Evolutionary conservation across 2,113 vertebrate genomes (phyloP).

Genomic region (Toxostoma redivivum): DNA sequence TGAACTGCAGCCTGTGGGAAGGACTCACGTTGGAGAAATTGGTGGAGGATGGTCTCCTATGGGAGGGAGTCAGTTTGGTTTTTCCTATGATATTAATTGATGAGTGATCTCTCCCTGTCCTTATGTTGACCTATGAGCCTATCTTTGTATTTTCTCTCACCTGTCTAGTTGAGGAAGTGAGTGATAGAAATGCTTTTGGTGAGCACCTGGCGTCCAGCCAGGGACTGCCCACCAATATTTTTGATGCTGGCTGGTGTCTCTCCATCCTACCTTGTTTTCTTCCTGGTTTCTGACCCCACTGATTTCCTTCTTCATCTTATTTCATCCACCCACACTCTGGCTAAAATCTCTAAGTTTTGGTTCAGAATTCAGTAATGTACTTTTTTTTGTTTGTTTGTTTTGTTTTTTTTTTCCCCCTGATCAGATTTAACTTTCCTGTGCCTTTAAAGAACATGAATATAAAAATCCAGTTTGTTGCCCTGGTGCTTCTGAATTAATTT

Average conservation of each 20-base stretch:
- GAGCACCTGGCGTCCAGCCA: background rate
- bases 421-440: background rate
- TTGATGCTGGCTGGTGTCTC: background rate
- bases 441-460: background rate
- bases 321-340: background rate
- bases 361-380: background rate
- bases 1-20: background rate
- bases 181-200: background rate
- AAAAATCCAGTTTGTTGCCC: background rate
- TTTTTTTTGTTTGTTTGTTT: background rate
- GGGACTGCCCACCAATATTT: background rate
- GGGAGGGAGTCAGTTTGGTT: fast-evolving
- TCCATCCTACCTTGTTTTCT: background rate
- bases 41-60: background rate
- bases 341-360: background rate
- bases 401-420: no score
- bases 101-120: background rate
- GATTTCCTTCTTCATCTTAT: background rate
- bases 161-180: background rate
- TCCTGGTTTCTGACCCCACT: background rate
- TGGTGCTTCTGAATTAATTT: background rate
- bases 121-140: background rate
- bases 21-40: fast-evolving
- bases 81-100: background rate
- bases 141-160: background rate